Evolutionary conservation across 2,888 invertebrate genomes (phyloP).

Genomic region (Harmothoe impar): DNA sequence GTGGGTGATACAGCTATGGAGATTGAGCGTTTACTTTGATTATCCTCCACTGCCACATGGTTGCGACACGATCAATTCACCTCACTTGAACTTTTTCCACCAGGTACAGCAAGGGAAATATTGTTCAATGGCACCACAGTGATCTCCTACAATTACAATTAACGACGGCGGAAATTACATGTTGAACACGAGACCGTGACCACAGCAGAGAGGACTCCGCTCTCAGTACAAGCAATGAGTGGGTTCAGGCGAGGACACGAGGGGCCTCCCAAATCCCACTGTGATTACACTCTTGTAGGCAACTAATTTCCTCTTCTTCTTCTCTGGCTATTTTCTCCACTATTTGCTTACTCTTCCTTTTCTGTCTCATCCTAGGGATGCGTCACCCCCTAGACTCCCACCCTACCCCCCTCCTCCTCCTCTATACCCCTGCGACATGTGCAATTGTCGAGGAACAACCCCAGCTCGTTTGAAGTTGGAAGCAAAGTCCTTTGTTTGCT

Average conservation of each 20-base stretch:
- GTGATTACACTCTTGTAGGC: neutral
- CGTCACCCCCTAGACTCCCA: neutral
- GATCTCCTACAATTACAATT: neutral
- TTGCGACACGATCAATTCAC: too few species aligned
- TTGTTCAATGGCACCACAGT: neutral
- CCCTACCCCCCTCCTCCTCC: neutral
- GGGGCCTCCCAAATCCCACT: neutral
- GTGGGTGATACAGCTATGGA: too few species aligned
- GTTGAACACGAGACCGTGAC: conserved; percentile 7
- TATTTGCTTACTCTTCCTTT: conserved; percentile 13
- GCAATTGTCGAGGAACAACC: conserved; percentile 5
- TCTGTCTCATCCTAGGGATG: conserved; percentile 11
- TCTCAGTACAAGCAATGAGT: neutral
- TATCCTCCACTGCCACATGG: too few species aligned
- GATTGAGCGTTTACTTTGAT: too few species aligned
- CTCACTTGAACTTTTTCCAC: too few species aligned
- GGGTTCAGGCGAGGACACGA: neutral
- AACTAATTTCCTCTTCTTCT: conserved; percentile 14
- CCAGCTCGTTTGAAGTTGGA: neutral
- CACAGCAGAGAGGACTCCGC: neutral
- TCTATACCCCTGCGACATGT: neutral
- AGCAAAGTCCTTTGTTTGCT: neutral
- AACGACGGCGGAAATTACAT: neutral
- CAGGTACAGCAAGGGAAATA: too few species aligned
- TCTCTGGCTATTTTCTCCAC: neutral